Percentiles rank a stretch among this genome's conserved stretches.
Evolutionary conservation across 37 sponge, comb jelly and placozoan species (phyloP).

Genomic region (Amphimedon queenslandica): DNA sequence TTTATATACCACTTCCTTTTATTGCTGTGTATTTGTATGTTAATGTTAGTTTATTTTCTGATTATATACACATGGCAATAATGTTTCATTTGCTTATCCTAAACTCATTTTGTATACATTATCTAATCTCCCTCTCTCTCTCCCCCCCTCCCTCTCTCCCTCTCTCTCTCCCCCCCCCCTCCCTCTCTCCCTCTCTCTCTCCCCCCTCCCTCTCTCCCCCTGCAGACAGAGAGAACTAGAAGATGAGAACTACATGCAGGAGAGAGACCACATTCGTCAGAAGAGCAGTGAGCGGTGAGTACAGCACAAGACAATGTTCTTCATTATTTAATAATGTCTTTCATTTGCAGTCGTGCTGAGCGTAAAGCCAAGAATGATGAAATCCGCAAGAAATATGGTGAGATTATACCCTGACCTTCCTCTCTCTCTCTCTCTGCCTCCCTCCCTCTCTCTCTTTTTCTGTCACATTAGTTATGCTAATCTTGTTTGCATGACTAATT

Average conservation of each 20-base stretch:
- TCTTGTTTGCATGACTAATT: no score
- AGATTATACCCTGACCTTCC: no score
- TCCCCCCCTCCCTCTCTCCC: no score
- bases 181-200: no score
- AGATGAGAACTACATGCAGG: constrained; percentile 31
- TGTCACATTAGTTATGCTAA: no score
- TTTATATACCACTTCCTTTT: neutral
- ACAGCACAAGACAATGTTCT: neutral
- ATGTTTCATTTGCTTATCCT: neutral
- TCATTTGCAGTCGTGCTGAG: constrained; percentile 29
- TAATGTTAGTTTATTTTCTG: no score
- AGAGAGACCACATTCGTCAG: constrained; percentile 44
- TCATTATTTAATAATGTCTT: neutral
- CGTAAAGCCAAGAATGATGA: constrained; percentile 59
- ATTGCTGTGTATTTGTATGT: neutral
- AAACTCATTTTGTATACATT: neutral
- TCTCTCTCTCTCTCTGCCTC: no score
- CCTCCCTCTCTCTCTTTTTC: no score
- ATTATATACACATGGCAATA: neutral
- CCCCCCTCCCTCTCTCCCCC: no score
- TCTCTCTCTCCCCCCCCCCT: no score
- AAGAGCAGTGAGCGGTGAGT: constrained; percentile 33
- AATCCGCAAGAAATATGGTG: constrained; percentile 73
- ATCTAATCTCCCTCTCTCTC: no score
- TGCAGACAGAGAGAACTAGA: constrained; percentile 18